Base-by-base conservation (phyloP, 2,113 vertebrate genomes). In the Pachycephala philippinensis region DNA sequence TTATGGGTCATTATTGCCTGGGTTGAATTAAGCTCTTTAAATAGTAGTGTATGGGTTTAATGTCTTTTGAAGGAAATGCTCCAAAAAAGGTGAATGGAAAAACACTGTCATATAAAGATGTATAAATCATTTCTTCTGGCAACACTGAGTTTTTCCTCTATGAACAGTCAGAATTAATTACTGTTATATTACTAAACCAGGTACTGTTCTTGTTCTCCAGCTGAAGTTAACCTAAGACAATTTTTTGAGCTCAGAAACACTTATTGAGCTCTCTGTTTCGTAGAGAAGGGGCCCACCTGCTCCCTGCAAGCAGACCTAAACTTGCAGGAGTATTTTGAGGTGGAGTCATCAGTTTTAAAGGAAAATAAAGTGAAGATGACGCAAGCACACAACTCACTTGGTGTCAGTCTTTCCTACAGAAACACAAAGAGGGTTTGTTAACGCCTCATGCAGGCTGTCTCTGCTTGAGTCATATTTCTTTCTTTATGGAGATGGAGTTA, bases 1-100 rank as follows among this genome's bases (percentile, higher is more conserved):
- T 98, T 98, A 98, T 98, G 95, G 96, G 1, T 87, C 92, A 98
- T 98, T 98, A 98, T 97, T 97, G 96, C 97, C 96, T 53, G 77
- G 87, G 94, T 87, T 93, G 95, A 98, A 98, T 98, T 98, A 98
- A 85, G 84, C 93, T 17, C 31, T 95, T 96, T 97, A 96, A 97
- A 95, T 82, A 95, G 91, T 92, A 95, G 97, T 95, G 94, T 95
- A 83, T 91, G 96, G 95, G 66, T 96, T 97, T 97, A 95, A 96
- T 80, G 44, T 95, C 89, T 97, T 98, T 95, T 92, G 94, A 96
- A 47, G 69, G 95, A 95, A 97, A 95, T 17, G 35, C 70, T 96
- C 91, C 77, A 63, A 92, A 56, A 94, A 96, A 96, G 91, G 95
- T 98, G 97, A 97, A 95, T 97, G 97, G 96, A 95, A 97, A 97